Evolutionary conservation across 2,113 vertebrate genomes (phyloP).

Genomic region (Cromileptes altivelis): DNA sequence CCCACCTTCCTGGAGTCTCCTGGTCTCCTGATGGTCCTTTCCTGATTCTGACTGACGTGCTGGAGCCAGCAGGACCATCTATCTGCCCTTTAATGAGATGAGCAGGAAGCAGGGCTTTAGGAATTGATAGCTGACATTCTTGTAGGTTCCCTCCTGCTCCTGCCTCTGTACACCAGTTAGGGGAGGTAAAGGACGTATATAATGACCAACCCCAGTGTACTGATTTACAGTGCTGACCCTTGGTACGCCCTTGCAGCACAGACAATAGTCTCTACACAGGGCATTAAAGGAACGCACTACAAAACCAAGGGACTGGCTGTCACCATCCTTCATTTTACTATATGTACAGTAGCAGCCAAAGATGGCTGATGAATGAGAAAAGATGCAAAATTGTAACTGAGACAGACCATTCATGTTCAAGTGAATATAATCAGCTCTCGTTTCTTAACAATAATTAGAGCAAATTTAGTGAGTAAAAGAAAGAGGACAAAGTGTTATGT

Average conservation of each 20-base stretch:
- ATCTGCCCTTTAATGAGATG: constrained; percentile 77
- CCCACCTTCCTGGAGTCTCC: constrained; percentile 39
- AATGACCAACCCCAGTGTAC: constrained; percentile 57
- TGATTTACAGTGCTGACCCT: constrained; percentile 74
- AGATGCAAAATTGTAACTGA: constrained; percentile 14
- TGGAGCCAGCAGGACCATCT: constrained; percentile 54
- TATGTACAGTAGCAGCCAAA: constrained; percentile 14
- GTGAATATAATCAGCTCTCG: constrained; percentile 5
- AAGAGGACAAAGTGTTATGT: neutral
- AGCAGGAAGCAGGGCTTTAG: constrained; percentile 58
- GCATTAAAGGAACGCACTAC: constrained; percentile 50
- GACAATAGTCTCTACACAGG: constrained; percentile 46
- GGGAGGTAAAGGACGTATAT: constrained; percentile 68
- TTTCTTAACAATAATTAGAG: constrained; percentile 14
- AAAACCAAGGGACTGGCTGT: constrained; percentile 52
- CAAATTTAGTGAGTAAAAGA: constrained; percentile 9
- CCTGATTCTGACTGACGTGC: constrained; percentile 40
- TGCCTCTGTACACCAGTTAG: constrained; percentile 79
- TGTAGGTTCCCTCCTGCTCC: constrained; percentile 73
- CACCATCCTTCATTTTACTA: constrained; percentile 44
- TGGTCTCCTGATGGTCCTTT: constrained; percentile 31
- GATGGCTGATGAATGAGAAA: constrained; percentile 21
- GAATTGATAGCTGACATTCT: constrained; percentile 74
- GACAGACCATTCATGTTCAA: constrained; percentile 4
- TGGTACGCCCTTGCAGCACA: constrained; percentile 42